phyloP scores from a whole-genome alignment of 1,140 invertebrate genomes.

The Zophobas morio region DNA sequence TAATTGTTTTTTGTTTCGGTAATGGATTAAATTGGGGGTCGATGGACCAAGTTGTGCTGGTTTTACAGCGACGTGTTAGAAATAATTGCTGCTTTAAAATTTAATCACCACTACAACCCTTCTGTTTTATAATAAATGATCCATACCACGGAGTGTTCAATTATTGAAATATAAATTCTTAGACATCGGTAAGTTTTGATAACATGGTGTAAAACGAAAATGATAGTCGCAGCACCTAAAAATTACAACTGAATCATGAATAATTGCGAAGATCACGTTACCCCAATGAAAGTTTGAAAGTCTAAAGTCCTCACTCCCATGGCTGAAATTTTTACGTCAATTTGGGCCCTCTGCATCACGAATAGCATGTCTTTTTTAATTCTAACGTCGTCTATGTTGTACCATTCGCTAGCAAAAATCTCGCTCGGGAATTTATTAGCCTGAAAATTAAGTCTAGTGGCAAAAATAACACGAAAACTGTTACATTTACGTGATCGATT shows the following conservation, averaged over 20 bases:
- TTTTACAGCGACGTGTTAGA: too few species aligned
- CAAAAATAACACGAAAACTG: not conserved
- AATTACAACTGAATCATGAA: constrained; percentile 7
- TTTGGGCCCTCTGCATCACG: constrained; percentile 40
- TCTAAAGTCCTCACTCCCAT: constrained; percentile 28
- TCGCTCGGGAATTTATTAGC: constrained; percentile 7
- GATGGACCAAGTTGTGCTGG: not conserved
- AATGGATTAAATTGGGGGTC: constrained; percentile 17
- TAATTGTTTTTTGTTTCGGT: constrained; percentile 16
- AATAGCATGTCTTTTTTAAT: constrained; percentile 42
- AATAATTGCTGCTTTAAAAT: too few species aligned
- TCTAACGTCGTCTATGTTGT: constrained; percentile 21
- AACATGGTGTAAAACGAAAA: constrained; percentile 49
- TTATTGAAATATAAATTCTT: not conserved
- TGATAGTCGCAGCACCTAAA: constrained; percentile 44
- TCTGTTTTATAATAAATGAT: too few species aligned
- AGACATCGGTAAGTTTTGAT: constrained; percentile 20
- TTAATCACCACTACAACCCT: too few species aligned
- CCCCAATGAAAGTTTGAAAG: constrained; percentile 42
- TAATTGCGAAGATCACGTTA: constrained; percentile 20
- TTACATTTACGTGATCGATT: constrained; percentile 11
- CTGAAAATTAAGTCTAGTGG: constrained; percentile 26
- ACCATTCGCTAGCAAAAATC: constrained; percentile 47
- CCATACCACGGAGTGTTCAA: too few species aligned
- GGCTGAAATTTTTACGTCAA: constrained; percentile 17